phyloP scores from a whole-genome alignment of 2,797 vertebrate species.

The Pelochelys cantorii region DNA sequence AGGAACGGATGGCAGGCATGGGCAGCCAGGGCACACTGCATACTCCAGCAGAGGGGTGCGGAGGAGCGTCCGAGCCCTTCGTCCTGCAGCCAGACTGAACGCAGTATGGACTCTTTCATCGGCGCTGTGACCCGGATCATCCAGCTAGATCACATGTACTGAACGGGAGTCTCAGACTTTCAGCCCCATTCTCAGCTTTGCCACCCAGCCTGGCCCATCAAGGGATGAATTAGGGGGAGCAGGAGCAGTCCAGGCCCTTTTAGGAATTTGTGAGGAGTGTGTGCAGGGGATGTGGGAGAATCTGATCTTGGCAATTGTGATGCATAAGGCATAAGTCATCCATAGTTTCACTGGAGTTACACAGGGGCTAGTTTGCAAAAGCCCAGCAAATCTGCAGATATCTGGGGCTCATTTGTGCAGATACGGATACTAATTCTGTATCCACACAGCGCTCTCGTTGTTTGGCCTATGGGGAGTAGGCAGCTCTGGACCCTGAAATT shows the following conservation, averaged over 20 bases:
- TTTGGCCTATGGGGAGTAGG: neutral
- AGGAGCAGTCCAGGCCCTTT: neutral
- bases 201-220: neutral
- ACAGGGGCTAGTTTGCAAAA: too few species aligned
- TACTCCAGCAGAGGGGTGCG: neutral
- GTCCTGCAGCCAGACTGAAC: neutral
- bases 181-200: neutral
- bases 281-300: neutral
- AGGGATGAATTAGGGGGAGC: neutral
- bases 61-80: neutral
- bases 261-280: neutral
- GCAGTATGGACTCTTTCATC: neutral
- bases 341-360: neutral
- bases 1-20: neutral
- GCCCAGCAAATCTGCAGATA: too few species aligned
- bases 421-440: too few species aligned
- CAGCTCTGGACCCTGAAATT: neutral
- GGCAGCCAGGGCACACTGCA: neutral
- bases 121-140: neutral
- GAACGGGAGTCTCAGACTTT: neutral
- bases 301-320: neutral
- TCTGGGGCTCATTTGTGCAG: too few species aligned
- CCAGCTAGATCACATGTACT: accelerated
- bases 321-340: neutral
- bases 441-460: neutral